Conservation (phyloP, 2,888 invertebrate genomes). For the Cantharis flavilabris region DNA sequence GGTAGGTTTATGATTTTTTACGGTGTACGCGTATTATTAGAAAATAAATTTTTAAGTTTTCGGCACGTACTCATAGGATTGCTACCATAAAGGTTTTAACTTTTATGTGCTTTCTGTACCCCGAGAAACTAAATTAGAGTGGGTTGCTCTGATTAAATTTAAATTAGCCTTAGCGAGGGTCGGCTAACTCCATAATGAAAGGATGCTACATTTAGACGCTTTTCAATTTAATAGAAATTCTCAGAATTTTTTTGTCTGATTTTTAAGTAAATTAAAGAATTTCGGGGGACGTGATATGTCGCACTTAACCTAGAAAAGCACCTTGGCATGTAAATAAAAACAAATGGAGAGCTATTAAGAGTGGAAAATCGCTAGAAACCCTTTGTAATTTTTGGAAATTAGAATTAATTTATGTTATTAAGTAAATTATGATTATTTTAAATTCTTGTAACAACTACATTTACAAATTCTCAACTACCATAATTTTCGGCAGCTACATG, state of each 20-base stretch:
- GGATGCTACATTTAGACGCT: not conserved
- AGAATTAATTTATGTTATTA: not conserved
- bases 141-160: not conserved
- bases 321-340: not conserved
- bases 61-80: not conserved
- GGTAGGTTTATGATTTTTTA: not conserved
- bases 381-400: not conserved
- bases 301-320: not conserved
- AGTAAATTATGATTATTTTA: slow-evolving; percentile 3
- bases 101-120: not conserved
- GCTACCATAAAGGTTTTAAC: not conserved
- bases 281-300: not conserved
- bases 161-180: not conserved
- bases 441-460: slow-evolving; percentile 9
- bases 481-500: slow-evolving; percentile 10
- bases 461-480: slow-evolving; percentile 5
- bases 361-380: not conserved
- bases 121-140: not conserved
- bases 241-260: not conserved
- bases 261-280: not conserved
- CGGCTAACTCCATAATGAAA: not conserved
- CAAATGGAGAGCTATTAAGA: not conserved
- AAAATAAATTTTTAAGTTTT: not conserved
- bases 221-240: not conserved
- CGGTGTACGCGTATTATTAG: not conserved